Base-by-base conservation (phyloP, 2,113 vertebrate genomes). In the Ameiurus melas region DNA sequence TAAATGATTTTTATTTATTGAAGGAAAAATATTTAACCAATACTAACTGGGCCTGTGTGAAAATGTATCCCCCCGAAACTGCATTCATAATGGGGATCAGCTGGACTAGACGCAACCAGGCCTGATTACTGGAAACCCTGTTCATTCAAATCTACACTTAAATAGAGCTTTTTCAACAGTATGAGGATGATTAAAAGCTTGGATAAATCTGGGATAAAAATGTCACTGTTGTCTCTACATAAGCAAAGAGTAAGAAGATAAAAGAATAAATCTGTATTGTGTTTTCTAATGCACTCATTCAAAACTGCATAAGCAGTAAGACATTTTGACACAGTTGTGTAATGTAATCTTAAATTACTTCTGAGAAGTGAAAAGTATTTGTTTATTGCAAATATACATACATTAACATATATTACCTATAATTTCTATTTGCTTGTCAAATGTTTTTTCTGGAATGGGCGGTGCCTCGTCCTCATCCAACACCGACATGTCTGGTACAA, bases 381-480 rank as follows among this genome's bases (percentile, higher is more conserved):
- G 27, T 66, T 64, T 62, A 39, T 1, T 53, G 19, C 8, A 10
- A 20, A 57, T 57, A 81, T 81, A 58, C n/a, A 57, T 4, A 57
- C 47, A 79, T 22, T 78, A 53, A 79, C 27, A 55, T 79, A 79
- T 2, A 39, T 17, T 25, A 43, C 1, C 2, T 57, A 47, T 7
- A 47, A 30, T 25, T 20, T 70, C 13, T 82, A 22, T 62, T 77
- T 60, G 25, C 20, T 81, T 73, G 55, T 71, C 84, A 85, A 80
- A 89, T 36, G 73, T 36, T 53, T 87, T 89, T 22, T 87, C 77
- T 78, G 85, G 87, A 82, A 90, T 39, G 33, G 86, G 90, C 33
- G 87, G 85, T 4, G 75, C 78, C 17, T 84, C 84, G 2, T 66
- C 83, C 51, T 60, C 77, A 27, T 90, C 70, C 47, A 43, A 9